These are phyloP conservation scores for Phaethornis superciliosus DNA, from an alignment of 2,113 vertebrate species.

Conservation along the genomic window DNA sequence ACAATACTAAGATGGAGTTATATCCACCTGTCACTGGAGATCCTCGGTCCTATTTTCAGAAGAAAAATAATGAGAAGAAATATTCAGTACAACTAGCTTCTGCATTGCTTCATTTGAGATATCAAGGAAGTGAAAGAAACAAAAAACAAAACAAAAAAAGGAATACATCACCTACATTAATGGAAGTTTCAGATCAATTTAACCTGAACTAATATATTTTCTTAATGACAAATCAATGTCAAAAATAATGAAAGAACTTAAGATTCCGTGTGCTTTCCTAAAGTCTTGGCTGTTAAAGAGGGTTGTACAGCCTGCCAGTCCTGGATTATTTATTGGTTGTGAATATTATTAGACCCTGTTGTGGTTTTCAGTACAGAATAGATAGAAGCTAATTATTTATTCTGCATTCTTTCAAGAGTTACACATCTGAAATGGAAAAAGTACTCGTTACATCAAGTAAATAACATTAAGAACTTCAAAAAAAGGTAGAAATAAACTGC, in stretches of 20 bases:
- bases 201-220: slow-evolving; percentile 78
- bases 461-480: background rate
- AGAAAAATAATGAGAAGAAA: slow-evolving; percentile 10
- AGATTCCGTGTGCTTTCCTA: slow-evolving; percentile 66
- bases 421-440: background rate
- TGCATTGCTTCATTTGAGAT: slow-evolving; percentile 1
- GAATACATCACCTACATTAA: slow-evolving; percentile 74
- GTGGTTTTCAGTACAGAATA: slow-evolving; percentile 41
- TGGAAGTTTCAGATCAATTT: slow-evolving; percentile 78
- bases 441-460: background rate
- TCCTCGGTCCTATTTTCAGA: background rate
- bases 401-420: background rate
- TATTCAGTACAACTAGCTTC: slow-evolving; percentile 7
- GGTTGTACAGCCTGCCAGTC: slow-evolving; percentile 57
- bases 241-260: slow-evolving; percentile 80
- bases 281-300: slow-evolving; percentile 66
- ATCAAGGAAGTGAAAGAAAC: background rate
- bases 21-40: background rate
- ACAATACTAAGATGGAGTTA: background rate
- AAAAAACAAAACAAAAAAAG: background rate
- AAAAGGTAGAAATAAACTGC: background rate
- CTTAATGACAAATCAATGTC: slow-evolving; percentile 82
- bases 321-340: slow-evolving; percentile 62
- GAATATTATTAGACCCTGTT: slow-evolving; percentile 41
- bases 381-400: slow-evolving; percentile 32